Evolutionary conservation across 2,797 vertebrate species (phyloP).

Genomic region (Mareca penelope): DNA sequence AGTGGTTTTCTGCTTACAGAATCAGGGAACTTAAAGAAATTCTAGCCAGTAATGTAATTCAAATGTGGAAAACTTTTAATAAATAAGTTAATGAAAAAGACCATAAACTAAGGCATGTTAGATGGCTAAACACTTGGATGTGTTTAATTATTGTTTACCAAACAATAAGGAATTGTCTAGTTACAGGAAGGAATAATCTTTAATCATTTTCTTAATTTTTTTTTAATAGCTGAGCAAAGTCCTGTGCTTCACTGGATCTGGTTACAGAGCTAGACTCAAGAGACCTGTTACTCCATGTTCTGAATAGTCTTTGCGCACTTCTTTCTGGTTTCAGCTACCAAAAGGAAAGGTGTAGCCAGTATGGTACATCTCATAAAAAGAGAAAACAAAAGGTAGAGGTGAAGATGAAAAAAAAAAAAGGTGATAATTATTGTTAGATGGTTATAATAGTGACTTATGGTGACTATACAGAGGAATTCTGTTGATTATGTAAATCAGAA

Average conservation of each 20-base stretch:
- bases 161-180: not conserved
- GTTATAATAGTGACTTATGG: not conserved
- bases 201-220: not conserved
- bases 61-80: not conserved
- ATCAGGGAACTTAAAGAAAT: not conserved
- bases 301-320: not conserved
- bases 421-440: not conserved
- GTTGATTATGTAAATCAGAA: not conserved
- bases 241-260: not conserved
- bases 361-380: not conserved
- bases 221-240: not conserved
- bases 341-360: not conserved
- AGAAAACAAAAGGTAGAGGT: not conserved
- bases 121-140: not conserved
- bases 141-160: not conserved
- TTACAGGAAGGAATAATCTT: not conserved
- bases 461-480: too few species aligned
- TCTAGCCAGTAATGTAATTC: not conserved
- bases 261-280: not conserved
- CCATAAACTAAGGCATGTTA: not conserved
- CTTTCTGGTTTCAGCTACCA: not conserved
- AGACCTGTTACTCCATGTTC: rapidly evolving
- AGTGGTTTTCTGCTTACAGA: not conserved
- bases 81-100: not conserved
- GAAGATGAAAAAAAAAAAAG: not conserved